Evolutionary conservation across 2,888 invertebrate species (phyloP).

Genomic region (Gastracanthus pulcherrimus): DNA sequence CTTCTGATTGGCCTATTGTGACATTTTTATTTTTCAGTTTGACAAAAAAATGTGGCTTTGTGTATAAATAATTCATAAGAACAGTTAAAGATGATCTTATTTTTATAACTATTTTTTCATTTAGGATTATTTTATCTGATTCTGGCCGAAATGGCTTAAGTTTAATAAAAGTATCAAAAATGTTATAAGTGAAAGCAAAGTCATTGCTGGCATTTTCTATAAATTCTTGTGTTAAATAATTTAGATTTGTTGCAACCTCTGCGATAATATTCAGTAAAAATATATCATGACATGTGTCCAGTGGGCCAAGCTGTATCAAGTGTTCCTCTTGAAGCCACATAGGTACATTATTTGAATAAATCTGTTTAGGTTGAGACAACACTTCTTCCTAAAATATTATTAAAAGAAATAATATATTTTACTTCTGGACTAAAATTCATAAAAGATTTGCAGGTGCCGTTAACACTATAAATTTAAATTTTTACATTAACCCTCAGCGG

Average conservation of each 20-base stretch:
- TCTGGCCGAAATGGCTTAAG: slow-evolving; percentile 69
- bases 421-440: too few relatives aligned
- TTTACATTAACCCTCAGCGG: too few relatives aligned
- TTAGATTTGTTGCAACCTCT: slow-evolving; percentile 80
- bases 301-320: slow-evolving; percentile 74
- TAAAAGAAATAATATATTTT: too few relatives aligned
- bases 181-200: slow-evolving; percentile 69
- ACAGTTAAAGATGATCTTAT: slow-evolving; percentile 76
- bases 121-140: slow-evolving; percentile 71
- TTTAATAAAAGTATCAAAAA: slow-evolving; percentile 71
- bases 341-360: slow-evolving; percentile 48
- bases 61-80: slow-evolving; percentile 78
- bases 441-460: too few relatives aligned
- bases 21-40: slow-evolving; percentile 75
- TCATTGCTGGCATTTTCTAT: slow-evolving; percentile 57
- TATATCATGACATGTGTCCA: slow-evolving; percentile 68
- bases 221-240: slow-evolving; percentile 71
- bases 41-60: slow-evolving; percentile 78
- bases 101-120: slow-evolving; percentile 79
- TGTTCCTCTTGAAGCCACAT: slow-evolving; percentile 68
- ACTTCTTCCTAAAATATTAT: not conserved
- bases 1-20: slow-evolving; percentile 77
- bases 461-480: too few relatives aligned
- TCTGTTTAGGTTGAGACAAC: not conserved
- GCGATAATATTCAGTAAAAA: slow-evolving; percentile 81